phyloP scores from a whole-genome alignment of 2,888 invertebrate genomes.

The Mimas tiliae region DNA sequence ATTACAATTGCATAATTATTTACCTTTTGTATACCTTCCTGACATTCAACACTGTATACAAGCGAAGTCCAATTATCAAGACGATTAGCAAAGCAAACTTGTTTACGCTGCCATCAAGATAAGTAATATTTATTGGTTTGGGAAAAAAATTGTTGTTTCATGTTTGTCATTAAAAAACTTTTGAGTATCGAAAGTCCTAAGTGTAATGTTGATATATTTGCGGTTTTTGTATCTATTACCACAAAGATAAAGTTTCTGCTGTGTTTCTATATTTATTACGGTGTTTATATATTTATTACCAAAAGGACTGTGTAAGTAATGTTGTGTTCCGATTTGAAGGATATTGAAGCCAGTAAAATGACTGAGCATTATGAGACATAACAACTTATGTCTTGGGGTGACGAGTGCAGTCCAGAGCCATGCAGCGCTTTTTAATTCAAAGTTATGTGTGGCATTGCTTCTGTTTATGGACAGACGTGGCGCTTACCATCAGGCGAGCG shows the following conservation, averaged over 20 bases:
- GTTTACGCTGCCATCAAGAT: background rate
- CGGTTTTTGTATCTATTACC: background rate
- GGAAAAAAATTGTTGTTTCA: background rate
- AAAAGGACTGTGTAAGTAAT: too few relatives aligned
- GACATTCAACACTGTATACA: background rate
- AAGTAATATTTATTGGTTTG: background rate
- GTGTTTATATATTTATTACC: too few relatives aligned
- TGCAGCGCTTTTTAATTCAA: too few relatives aligned
- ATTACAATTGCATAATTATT: constrained; percentile 7
- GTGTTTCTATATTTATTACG: background rate
- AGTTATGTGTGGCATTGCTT: too few relatives aligned
- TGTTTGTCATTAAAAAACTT: background rate
- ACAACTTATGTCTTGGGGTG: too few relatives aligned
- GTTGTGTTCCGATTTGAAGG: too few relatives aligned
- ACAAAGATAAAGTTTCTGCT: constrained; percentile 9
- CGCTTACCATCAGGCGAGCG: too few relatives aligned
- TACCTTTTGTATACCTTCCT: background rate
- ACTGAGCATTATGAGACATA: too few relatives aligned
- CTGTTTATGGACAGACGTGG: too few relatives aligned
- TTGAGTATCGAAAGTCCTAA: constrained; percentile 2
- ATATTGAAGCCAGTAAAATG: too few relatives aligned
- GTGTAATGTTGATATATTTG: constrained; percentile 5
- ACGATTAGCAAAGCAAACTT: background rate
- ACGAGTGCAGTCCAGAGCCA: too few relatives aligned
- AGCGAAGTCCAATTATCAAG: background rate